Base-by-base conservation (phyloP, 1,140 invertebrate genomes). In the Sycophila sp. region DNA sequence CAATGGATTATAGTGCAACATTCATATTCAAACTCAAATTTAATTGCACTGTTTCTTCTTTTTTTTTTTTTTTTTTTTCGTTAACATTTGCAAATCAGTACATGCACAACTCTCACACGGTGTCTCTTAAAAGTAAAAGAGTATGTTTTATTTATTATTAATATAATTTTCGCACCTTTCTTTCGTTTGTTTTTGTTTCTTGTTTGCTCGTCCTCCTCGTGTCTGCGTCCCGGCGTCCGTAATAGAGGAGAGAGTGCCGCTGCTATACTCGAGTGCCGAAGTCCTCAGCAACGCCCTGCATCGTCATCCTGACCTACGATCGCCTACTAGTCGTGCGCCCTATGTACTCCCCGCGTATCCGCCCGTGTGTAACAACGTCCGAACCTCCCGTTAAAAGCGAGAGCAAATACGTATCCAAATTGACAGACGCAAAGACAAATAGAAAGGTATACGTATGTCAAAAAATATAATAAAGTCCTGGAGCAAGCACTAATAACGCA, bases 191-290 rank as follows among this genome's bases (percentile, higher is more conserved):
- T 75, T 77, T 78, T 68, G 70, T 73, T 76, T 73, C 47, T 64
- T 30, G 40, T 63, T 71, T 71, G 60, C 53, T 70, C 58, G 7
- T 58, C 36, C 53, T 65, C 15, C 47, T 38, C 38, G 34, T 59
- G 60, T 38, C 62, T 65, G 32, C n/a, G n/a, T n/a, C n/a, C 47
- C 34, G 45, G 13, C 30, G 32, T 32, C 6, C n/a, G 76, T 84
- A n/a, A n/a, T n/a, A 86, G 84, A 86, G 80, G 84, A 86, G 72
- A 82, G 83, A 82, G 82, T 86, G 77, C 84, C 84, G 78, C 80
- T 86, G 80, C 83, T 86, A 81, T 86, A 86, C 77, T 85, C 83
- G 70, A 86, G 77, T 76, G 79, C 83, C 74, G 81, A 86, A 77
- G 81, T 85, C 78, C 78, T 86, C 79, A 83, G 80, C 83, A 86